Percentiles rank a stretch among this genome's conserved stretches.
These are phyloP conservation scores for Anarrhichthys ocellatus DNA, from an alignment of 2,113 vertebrate genomes.

Conservation along the genomic window DNA sequence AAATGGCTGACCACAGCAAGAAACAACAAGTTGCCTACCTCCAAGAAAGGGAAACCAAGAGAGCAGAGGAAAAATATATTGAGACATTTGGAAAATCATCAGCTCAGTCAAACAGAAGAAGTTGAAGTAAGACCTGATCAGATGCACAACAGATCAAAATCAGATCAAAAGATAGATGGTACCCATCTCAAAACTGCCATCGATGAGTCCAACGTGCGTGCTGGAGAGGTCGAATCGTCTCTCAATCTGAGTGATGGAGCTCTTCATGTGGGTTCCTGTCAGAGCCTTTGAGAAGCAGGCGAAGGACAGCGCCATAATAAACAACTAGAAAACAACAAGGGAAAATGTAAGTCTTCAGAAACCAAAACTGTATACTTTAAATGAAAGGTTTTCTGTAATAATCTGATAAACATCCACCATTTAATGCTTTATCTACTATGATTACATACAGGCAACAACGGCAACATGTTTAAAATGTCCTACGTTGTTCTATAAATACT, in stretches of 20 bases:
- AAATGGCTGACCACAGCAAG: conserved; percentile 93
- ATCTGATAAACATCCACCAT: background rate
- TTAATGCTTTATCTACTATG: background rate
- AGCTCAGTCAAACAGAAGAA: background rate
- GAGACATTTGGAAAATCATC: background rate
- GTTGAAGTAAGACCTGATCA: background rate
- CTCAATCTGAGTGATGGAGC: conserved; percentile 93
- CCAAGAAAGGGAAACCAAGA: background rate
- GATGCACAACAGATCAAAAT: background rate
- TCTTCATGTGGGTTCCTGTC: conserved; percentile 89
- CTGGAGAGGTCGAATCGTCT: conserved; percentile 91
- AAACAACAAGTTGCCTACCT: conserved; percentile 91
- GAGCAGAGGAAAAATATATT: background rate
- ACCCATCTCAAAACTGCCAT: conserved; percentile 96
- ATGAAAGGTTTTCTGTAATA: background rate
- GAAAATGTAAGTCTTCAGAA: background rate
- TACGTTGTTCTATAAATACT: background rate
- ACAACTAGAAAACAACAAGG: conserved; percentile 80
- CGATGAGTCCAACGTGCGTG: conserved; percentile 86
- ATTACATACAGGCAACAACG: background rate
- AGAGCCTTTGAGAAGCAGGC: conserved; percentile 87
- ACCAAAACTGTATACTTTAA: background rate
- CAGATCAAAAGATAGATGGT: conserved; percentile 29
- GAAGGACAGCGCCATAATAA: conserved; percentile 88
- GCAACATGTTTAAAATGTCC: background rate